Evolutionary conservation across 2,797 vertebrate species (phyloP), one percentile per base, ranked within the genome.

Genomic region (Characodon lateralis): DNA sequence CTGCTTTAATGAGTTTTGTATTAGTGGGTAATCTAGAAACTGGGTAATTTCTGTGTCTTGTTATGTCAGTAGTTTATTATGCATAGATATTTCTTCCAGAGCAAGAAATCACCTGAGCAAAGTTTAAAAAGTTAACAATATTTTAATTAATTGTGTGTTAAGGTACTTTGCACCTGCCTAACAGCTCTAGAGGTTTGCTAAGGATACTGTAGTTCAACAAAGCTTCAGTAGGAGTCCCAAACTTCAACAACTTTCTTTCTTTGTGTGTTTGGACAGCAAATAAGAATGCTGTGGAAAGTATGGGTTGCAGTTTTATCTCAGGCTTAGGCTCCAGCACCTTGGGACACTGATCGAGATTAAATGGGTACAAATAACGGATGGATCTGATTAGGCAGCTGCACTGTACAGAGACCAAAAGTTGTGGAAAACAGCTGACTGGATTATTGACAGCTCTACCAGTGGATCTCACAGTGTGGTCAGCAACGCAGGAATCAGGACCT

Each of bases 1-100:
- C 51, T 56, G 58, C 35, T 68, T 35, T 76, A 80, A 79, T 74
- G 43, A 83, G 63, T 24, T 68, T 12, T 18, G 9, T 46, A 18
- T 43, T 43, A 12, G 24, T n/a, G n/a, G n/a, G n/a, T n/a, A n/a
- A n/a, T n/a, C n/a, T 9, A 71, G 18, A 31, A 72, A 28, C 50
- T 35, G 28, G 26, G 5, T 28, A 10, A n/a, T 59, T 59, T 14
- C 14, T 59, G n/a, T 26, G 58, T 59, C 58, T 59, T n/a, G n/a
- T n/a, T n/a, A n/a, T n/a, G n/a, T n/a, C n/a, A n/a, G n/a, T n/a
- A n/a, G n/a, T 26, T 58, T 58, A 6, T 46, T 46, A 26, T 58
- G 9, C 24, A 2, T 10, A 9, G 55, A 56, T 8, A 56, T 56
- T 56, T 56, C 3, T 41, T 41, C 7, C 22, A 24, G 22, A 22